Percentiles rank a stretch among this genome's conserved stretches.
phyloP scores from a whole-genome alignment of 2,888 invertebrate genomes.

The Lumbricus terrestris region DNA sequence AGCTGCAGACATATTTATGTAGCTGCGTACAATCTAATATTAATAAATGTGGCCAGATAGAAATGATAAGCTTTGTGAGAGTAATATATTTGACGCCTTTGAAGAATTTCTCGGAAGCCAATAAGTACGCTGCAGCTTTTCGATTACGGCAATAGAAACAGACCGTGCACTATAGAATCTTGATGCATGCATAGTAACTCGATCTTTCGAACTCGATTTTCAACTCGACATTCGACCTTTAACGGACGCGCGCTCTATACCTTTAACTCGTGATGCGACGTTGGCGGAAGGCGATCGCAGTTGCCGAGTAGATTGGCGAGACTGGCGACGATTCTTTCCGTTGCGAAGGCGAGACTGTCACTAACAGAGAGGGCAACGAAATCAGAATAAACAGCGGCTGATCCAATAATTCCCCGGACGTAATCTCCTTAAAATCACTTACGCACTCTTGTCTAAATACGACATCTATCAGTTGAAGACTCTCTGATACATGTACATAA shows the following conservation, averaged over 20 bases:
- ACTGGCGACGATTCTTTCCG: constrained; percentile 84
- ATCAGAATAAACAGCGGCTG: background rate
- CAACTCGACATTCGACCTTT: background rate
- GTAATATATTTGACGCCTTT: background rate
- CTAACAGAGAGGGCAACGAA: constrained; percentile 39
- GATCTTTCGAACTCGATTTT: background rate
- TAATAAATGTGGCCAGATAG: background rate
- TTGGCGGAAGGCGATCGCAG: constrained; percentile 51
- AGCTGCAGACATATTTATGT: no score
- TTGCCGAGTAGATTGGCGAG: constrained; percentile 81
- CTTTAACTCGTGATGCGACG: constrained; percentile 50
- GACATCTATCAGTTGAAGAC: background rate
- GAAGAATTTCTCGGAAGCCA: background rate
- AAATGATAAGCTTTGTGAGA: background rate
- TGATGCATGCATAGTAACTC: background rate
- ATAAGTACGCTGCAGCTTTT: background rate
- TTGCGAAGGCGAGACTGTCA: constrained; percentile 88
- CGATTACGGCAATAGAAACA: background rate
- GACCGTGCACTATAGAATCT: no score
- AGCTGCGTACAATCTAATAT: background rate
- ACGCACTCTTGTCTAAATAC: background rate
- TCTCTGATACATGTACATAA: background rate
- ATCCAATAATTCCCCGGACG: background rate
- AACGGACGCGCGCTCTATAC: constrained; percentile 37
- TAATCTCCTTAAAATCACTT: background rate